phyloP scores from a whole-genome alignment of 2,888 invertebrate genomes.

The Oscheius sp. region DNA sequence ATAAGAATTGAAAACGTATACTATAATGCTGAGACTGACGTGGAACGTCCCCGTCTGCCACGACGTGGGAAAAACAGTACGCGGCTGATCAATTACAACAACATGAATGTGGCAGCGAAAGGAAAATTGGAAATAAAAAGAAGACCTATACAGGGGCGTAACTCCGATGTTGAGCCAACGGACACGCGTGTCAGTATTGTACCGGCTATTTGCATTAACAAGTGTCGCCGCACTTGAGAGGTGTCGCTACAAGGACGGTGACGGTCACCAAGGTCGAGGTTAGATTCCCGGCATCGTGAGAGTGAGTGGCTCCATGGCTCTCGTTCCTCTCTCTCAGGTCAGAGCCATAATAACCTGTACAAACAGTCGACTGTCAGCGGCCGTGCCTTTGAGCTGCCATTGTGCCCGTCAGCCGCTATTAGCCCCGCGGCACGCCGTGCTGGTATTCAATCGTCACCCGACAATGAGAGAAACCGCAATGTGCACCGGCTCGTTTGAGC shows the following conservation, averaged over 20 bases:
- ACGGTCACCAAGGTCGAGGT: slow-evolving; percentile 28
- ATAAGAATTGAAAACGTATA: neutral
- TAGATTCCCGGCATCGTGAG: neutral
- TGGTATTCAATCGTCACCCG: slow-evolving; percentile 6
- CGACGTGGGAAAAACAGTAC: neutral
- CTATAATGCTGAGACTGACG: no score
- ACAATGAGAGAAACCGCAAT: slow-evolving; percentile 19
- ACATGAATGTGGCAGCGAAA: neutral
- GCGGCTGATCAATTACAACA: no score
- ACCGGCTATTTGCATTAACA: slow-evolving; percentile 31
- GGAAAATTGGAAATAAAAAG: neutral
- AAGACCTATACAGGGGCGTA: neutral
- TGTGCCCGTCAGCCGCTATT: slow-evolving; percentile 24
- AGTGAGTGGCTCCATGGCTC: neutral
- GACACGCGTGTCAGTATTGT: slow-evolving; percentile 27
- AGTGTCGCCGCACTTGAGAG: slow-evolving; percentile 31
- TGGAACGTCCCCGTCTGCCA: slow-evolving; percentile 12
- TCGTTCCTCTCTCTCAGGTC: slow-evolving; percentile 24
- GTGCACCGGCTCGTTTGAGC: slow-evolving; percentile 21
- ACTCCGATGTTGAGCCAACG: neutral
- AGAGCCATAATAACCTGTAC: slow-evolving; percentile 23
- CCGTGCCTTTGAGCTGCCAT: slow-evolving; percentile 25
- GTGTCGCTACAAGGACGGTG: slow-evolving; percentile 30
- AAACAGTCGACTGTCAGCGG: slow-evolving; percentile 30
- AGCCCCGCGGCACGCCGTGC: slow-evolving; percentile 23